Evolutionary conservation across 2,113 vertebrate genomes (phyloP).

Genomic region (Apodemus speciosus): DNA sequence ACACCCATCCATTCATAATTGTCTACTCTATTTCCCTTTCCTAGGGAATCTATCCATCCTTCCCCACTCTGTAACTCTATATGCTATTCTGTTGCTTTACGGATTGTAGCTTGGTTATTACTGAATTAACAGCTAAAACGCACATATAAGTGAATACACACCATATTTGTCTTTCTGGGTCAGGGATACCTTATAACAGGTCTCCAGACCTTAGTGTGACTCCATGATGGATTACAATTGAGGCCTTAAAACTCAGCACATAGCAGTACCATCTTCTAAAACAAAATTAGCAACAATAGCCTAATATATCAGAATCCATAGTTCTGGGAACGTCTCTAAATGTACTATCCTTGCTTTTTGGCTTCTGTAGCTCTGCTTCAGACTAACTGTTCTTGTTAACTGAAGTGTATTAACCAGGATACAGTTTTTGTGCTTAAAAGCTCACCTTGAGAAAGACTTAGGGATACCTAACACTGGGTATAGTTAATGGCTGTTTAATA

Average conservation of each 20-base stretch:
- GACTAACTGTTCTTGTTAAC: neutral
- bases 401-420: neutral
- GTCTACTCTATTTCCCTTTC: neutral
- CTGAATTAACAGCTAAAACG: neutral
- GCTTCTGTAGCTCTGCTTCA: neutral
- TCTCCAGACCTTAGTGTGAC: neutral
- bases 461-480: neutral
- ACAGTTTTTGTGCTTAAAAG: neutral
- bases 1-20: neutral
- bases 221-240: neutral
- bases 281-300: neutral
- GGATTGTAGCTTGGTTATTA: neutral
- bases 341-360: neutral
- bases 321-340: neutral
- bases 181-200: neutral
- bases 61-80: neutral
- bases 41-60: neutral
- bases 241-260: neutral
- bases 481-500: neutral
- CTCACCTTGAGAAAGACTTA: neutral
- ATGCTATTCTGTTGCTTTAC: neutral
- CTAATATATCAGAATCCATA: neutral
- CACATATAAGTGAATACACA: neutral
- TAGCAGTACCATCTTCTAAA: neutral
- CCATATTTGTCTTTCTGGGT: neutral